phyloP scores from a whole-genome alignment of 2,113 vertebrate genomes.

The Polypterus senegalus region DNA sequence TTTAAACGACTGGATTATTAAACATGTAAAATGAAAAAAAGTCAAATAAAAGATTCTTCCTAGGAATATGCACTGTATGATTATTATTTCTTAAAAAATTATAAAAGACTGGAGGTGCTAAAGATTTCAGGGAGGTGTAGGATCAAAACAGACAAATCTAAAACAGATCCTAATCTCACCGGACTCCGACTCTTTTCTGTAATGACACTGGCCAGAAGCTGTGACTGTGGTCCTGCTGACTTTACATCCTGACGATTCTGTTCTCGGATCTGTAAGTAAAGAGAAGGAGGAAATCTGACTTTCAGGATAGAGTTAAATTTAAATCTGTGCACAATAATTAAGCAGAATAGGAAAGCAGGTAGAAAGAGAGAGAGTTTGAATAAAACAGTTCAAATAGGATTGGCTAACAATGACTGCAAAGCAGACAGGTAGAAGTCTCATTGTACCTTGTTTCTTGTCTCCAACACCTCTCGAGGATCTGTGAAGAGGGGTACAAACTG shows the following conservation, averaged over 20 bases:
- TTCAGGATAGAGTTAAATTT: too few relatives aligned
- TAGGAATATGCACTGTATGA: too few relatives aligned
- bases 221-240: constrained; percentile 87
- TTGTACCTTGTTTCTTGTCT: constrained; percentile 88
- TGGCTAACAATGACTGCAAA: not conserved
- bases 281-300: not conserved
- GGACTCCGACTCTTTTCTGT: constrained; percentile 72
- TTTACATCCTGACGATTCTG: constrained; percentile 94
- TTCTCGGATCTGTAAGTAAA: constrained; percentile 66
- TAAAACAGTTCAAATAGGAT: not conserved
- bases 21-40: too few relatives aligned
- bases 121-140: too few relatives aligned
- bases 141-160: too few relatives aligned
- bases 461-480: constrained; percentile 87
- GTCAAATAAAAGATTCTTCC: too few relatives aligned
- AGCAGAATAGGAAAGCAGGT: not conserved
- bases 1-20: too few relatives aligned
- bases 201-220: constrained; percentile 79
- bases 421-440: not conserved
- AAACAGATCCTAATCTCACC: constrained; percentile 35
- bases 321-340: not conserved
- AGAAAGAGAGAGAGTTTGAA: not conserved
- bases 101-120: too few relatives aligned
- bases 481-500: constrained; percentile 97
- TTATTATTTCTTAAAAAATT: too few relatives aligned